These are phyloP conservation scores for Planococcus citri DNA, from an alignment of 1,140 invertebrate species.

Conservation along the genomic window DNA sequence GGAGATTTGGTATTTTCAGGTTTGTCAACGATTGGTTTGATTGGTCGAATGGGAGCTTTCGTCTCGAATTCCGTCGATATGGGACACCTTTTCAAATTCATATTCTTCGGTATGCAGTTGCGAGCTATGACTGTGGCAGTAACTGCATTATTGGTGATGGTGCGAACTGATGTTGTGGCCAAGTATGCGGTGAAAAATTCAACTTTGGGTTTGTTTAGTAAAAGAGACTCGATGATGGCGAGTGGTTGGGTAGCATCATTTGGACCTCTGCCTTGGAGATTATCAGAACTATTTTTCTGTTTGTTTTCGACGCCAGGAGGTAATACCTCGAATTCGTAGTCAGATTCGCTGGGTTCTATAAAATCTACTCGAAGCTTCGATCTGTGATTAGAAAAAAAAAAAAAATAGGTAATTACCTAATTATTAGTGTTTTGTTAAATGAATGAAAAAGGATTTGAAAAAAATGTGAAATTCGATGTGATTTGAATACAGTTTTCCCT, in stretches of 20 bases:
- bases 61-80: background rate
- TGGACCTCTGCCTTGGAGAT: too few relatives aligned
- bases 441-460: too few relatives aligned
- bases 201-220: background rate
- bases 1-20: background rate
- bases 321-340: background rate
- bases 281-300: background rate
- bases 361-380: background rate
- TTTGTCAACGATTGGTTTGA: background rate
- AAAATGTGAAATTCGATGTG: too few relatives aligned
- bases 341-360: background rate
- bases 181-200: background rate
- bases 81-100: background rate
- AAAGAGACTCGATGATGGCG: background rate
- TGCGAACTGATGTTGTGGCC: background rate
- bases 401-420: background rate
- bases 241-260: background rate
- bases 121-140: background rate
- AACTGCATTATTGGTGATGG: background rate
- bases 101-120: background rate
- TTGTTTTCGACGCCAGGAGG: too few relatives aligned
- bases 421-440: too few relatives aligned
- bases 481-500: too few relatives aligned
- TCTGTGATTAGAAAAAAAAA: background rate
- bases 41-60: background rate